Evolutionary conservation across 2,888 invertebrate species (phyloP).

Genomic region (Eremobia ochroleuca): DNA sequence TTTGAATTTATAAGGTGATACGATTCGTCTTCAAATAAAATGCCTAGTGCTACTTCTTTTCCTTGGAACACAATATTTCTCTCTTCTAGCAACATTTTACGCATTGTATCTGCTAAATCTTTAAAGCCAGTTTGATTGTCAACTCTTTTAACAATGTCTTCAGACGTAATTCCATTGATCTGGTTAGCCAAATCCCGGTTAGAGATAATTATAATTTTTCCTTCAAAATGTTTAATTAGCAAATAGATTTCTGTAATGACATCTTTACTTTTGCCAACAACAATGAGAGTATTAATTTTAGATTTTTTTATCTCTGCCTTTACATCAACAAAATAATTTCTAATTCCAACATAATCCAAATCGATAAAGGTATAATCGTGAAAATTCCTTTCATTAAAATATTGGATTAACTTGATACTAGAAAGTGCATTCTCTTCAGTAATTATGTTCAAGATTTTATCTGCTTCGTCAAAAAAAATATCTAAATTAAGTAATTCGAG

Average conservation of each 20-base stretch:
- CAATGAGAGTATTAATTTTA: constrained; percentile 10
- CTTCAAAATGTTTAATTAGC: constrained; percentile 30
- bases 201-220: constrained; percentile 42
- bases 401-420: constrained; percentile 52
- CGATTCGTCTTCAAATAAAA: constrained; percentile 13
- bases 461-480: constrained; percentile 20
- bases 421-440: constrained; percentile 45
- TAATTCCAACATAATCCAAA: constrained; percentile 33
- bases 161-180: neutral
- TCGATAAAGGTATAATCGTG: constrained; percentile 39
- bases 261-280: constrained; percentile 21
- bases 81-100: constrained; percentile 30
- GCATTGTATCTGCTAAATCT: constrained; percentile 13
- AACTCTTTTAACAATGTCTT: constrained; percentile 10
- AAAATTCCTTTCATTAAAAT: constrained; percentile 27
- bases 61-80: constrained; percentile 50
- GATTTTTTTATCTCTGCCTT: constrained; percentile 31
- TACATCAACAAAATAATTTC: constrained; percentile 42
- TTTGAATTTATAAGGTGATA: constrained; percentile 35
- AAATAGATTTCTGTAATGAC: constrained; percentile 6
- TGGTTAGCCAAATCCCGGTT: constrained; percentile 2
- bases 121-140: constrained; percentile 32
- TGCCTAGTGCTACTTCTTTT: constrained; percentile 8
- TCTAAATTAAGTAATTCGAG: constrained; percentile 23
- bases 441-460: constrained; percentile 22